Evolutionary conservation across 1,140 invertebrate genomes (phyloP).

Genomic region (Scylla paramamosain): DNA sequence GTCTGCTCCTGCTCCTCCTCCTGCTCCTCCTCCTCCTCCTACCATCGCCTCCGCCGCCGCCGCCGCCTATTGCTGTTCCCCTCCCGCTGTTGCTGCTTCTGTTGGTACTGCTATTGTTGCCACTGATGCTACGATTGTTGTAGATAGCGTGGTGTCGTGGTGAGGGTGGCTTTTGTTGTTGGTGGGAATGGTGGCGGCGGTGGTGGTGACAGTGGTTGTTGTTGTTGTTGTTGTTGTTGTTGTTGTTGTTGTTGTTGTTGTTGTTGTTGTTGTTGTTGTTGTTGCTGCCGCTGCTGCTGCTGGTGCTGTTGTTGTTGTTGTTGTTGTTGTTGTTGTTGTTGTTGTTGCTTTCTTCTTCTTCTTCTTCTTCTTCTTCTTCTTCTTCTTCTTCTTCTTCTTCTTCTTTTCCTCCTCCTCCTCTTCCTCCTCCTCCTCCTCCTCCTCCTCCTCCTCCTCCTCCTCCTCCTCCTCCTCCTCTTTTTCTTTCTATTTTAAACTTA

Average conservation of each 20-base stretch:
- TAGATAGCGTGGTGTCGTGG: background rate
- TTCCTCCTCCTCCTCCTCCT: too few species aligned
- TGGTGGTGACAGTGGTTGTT: background rate
- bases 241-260: background rate
- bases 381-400: too few species aligned
- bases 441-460: too few species aligned
- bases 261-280: background rate
- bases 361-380: too few species aligned
- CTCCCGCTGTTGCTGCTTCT: background rate
- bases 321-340: background rate
- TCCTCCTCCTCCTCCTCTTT: too few species aligned
- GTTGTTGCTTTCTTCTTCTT: too few species aligned
- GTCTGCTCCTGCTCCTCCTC: background rate
- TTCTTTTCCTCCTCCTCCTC: too few species aligned
- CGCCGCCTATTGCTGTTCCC: too few species aligned
- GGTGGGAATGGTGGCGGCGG: background rate
- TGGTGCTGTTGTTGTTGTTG: background rate
- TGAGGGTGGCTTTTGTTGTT: background rate
- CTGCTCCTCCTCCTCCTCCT: background rate
- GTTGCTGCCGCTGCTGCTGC: background rate
- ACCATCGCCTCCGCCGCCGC: background rate
- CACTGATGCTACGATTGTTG: too few species aligned
- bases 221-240: background rate
- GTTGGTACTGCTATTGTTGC: too few species aligned
- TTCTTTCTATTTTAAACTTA: too few species aligned